Base-by-base conservation (phyloP, 2,113 vertebrate species). In the Lethenteron camtschaticum region DNA sequence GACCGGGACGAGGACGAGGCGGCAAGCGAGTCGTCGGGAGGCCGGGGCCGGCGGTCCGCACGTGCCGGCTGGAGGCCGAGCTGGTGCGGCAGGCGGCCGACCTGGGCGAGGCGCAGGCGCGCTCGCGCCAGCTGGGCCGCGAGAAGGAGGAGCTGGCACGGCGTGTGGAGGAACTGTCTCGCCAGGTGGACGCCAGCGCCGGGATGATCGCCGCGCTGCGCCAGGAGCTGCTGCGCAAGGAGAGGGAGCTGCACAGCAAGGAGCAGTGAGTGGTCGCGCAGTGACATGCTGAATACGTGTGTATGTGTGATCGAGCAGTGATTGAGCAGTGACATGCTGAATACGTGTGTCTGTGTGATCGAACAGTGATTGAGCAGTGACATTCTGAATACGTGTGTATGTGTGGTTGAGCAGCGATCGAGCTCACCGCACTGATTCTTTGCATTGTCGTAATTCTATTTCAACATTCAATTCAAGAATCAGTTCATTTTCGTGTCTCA, bases 131-230 rank as follows among this genome's bases (percentile, higher is more conserved):
- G 55, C 85, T 99, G 68, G 83, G 92, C 72, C 78, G 86, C 13
- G 94, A 99, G 80, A 99, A 99, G 73, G 88, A 94, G 76, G 88
- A 96, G 75, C 83, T 96, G 79, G 91, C 96, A 79, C 85, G 91
- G 79, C 83, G 92, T 6, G 94, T 91, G 0, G 83, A 86, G 0
- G 94, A 99, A 74, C 85, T 99, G 9, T 96, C 90, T 0, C 83
- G 92, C 10, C 94, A 99, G 79, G 94, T 99, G 76, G 92, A 96
- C 0, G 94, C 96, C 76, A 96, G 92, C 0, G 94, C 96, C 81
- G 94, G 96, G 79, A 90, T 99, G 86, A 73, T 99, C 73, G 94
- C 94, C 2, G 90, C 85, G 24, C 88, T 99, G 72, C 96, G 96
- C 76, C 91, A 99, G 80, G 91, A 99, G 77, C 82, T 99, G 74